phyloP scores from a whole-genome alignment of 2,797 vertebrate genomes.

The Pristis pectinata region DNA sequence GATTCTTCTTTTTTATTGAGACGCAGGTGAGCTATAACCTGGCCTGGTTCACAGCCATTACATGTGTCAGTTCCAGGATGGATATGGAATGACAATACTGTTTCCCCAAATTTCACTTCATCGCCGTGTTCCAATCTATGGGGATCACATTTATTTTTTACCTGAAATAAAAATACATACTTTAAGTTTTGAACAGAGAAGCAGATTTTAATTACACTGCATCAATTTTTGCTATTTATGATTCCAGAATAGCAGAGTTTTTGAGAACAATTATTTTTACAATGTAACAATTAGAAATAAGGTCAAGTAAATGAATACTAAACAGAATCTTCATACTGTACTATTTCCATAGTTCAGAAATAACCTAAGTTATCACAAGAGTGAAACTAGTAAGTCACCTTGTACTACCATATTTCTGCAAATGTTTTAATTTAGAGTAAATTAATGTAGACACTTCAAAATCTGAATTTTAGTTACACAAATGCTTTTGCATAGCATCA shows the following conservation, averaged over 20 bases:
- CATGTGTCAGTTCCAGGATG: constrained; percentile 89
- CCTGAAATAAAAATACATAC: constrained; percentile 57
- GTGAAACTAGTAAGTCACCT: not conserved
- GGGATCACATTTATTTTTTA: constrained; percentile 82
- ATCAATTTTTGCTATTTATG: not conserved
- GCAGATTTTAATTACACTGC: not conserved
- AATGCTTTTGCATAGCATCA: not conserved
- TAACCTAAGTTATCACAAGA: not conserved
- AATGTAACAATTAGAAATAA: not conserved
- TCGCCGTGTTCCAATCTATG: constrained; percentile 83
- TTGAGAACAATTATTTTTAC: not conserved
- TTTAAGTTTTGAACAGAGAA: not conserved
- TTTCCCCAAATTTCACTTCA: constrained; percentile 94
- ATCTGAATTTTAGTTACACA: not conserved
- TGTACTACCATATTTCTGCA: not conserved
- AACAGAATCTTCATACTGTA: not conserved
- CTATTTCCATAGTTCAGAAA: not conserved
- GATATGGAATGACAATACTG: constrained; percentile 93
- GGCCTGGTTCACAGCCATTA: constrained; percentile 93
- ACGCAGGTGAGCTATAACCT: constrained; percentile 90
- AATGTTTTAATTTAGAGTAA: not conserved
- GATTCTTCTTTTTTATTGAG: constrained; percentile 73
- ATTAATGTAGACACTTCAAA: not conserved
- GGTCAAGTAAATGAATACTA: not conserved
- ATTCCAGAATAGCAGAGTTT: not conserved